phyloP scores from a whole-genome alignment of 2,888 invertebrate genomes.

The Drosophila peninsularis region DNA sequence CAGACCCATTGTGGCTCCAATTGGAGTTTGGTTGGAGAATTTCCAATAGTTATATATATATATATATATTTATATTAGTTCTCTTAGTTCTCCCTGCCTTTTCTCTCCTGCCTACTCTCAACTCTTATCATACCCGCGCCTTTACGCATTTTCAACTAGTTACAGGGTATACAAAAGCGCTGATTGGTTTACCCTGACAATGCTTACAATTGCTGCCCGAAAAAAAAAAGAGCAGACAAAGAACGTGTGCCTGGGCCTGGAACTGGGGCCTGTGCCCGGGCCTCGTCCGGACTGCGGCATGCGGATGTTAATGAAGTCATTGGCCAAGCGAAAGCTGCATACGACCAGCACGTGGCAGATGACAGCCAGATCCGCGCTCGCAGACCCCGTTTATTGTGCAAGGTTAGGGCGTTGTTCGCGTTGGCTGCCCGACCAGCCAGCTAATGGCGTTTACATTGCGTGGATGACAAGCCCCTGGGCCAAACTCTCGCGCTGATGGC shows the following conservation, averaged over 20 bases:
- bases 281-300: conserved; percentile 9
- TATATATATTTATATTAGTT: not conserved
- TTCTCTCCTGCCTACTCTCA: not conserved
- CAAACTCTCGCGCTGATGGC: conserved; percentile 11
- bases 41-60: not conserved
- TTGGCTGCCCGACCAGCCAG: too few species aligned
- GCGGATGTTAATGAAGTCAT: conserved; percentile 70
- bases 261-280: not conserved
- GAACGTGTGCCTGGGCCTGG: conserved; percentile 15
- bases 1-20: not conserved
- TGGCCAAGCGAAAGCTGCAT: conserved; percentile 57
- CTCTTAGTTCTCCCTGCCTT: not conserved
- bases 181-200: conserved; percentile 22
- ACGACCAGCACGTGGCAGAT: conserved; percentile 63
- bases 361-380: conserved; percentile 16
- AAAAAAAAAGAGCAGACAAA: conserved; percentile 27
- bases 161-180: conserved; percentile 15
- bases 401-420: conserved; percentile 68
- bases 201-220: conserved; percentile 14
- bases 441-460: conserved; percentile 60
- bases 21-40: not conserved
- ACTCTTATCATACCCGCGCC: not conserved
- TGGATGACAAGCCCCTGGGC: conserved; percentile 1
- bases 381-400: conserved; percentile 52
- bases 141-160: not conserved